Evolutionary conservation across 1,140 invertebrate genomes (phyloP).

Genomic region (Contarinia nasturtii): DNA sequence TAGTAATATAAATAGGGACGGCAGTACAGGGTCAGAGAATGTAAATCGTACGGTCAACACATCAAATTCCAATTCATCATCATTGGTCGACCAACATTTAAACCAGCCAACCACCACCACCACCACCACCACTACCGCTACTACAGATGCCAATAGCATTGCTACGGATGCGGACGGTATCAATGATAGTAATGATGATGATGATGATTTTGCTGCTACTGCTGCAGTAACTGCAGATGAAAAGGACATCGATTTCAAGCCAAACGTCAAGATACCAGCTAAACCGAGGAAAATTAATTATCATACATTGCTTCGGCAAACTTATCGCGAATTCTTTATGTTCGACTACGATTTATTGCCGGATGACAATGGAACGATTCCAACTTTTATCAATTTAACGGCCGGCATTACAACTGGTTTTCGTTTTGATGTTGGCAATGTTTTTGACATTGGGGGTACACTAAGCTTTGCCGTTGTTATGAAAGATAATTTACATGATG

Average conservation of each 20-base stretch:
- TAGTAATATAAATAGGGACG: not conserved
- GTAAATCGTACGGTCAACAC: no score
- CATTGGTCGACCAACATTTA: no score
- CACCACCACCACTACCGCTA: slow-evolving; percentile 1
- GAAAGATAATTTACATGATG: slow-evolving; percentile 17
- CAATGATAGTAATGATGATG: slow-evolving; percentile 6
- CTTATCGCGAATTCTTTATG: slow-evolving; percentile 45
- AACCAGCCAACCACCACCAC: not conserved
- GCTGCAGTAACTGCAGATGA: slow-evolving; percentile 14
- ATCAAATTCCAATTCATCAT: no score
- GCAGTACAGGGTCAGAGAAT: not conserved
- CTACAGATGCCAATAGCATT: slow-evolving; percentile 6
- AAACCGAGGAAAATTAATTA: slow-evolving; percentile 21
- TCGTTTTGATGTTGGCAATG: slow-evolving; percentile 40
- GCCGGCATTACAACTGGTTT: slow-evolving; percentile 34
- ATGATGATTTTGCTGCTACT: slow-evolving; percentile 9
- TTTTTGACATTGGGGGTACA: slow-evolving; percentile 50
- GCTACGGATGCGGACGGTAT: slow-evolving; percentile 9
- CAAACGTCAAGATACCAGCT: slow-evolving; percentile 11
- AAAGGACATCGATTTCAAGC: slow-evolving; percentile 12
- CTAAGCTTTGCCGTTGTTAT: slow-evolving; percentile 41
- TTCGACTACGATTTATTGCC: slow-evolving; percentile 45
- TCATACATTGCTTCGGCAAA: slow-evolving; percentile 38
- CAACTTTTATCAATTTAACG: slow-evolving; percentile 40
- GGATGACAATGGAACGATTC: slow-evolving; percentile 32